Conservation (phyloP, 1,140 invertebrate species). For the Lineus longissimus region DNA sequence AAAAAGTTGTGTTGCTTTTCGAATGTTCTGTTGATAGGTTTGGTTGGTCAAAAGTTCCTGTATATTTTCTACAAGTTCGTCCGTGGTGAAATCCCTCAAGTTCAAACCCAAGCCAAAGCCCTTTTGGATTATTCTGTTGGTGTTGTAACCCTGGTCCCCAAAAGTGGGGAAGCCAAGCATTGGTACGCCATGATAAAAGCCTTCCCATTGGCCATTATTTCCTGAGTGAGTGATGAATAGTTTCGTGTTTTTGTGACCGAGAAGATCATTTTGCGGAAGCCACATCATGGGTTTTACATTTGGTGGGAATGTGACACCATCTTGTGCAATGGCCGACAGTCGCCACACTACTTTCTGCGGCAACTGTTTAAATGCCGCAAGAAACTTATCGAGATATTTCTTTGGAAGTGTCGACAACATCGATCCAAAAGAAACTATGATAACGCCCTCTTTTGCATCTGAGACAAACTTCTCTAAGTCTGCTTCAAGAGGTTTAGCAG, state of each 20-base stretch:
- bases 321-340: not conserved
- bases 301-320: not conserved
- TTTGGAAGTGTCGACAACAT: not conserved
- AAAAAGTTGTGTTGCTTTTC: slow-evolving; percentile 39
- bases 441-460: not conserved
- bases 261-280: not conserved
- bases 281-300: not conserved
- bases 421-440: not conserved
- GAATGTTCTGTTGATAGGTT: not conserved
- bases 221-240: not conserved
- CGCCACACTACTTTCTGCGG: not conserved
- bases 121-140: not conserved
- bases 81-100: not conserved
- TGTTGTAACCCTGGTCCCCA: slow-evolving; percentile 7
- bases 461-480: not conserved
- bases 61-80: not conserved
- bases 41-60: not conserved
- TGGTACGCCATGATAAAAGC: not conserved
- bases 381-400: not conserved
- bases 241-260: not conserved
- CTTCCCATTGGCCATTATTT: not conserved
- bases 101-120: not conserved
- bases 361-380: not conserved
- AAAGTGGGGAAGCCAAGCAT: not conserved
- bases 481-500: not conserved